These are phyloP conservation scores for Coilia nasus DNA, from an alignment of 2,797 vertebrate species.

Conservation along the genomic window DNA sequence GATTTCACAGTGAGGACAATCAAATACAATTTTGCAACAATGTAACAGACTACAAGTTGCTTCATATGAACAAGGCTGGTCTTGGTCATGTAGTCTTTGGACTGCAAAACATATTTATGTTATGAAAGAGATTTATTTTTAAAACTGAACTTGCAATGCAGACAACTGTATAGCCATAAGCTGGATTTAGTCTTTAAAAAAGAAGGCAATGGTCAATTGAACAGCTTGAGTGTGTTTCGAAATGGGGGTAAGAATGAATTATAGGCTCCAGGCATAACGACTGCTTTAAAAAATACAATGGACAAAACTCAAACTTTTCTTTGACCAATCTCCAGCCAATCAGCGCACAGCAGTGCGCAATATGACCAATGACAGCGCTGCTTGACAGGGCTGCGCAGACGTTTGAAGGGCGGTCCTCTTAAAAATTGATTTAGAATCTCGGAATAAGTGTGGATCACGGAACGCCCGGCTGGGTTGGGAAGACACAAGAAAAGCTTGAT, in stretches of 20 bases:
- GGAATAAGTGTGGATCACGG: background rate
- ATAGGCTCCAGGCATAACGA: conserved; percentile 64
- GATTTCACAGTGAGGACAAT: too few species aligned
- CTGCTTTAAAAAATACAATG: conserved; percentile 69
- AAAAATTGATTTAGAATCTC: conserved; percentile 36
- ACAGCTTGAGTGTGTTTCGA: conserved; percentile 21
- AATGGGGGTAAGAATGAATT: conserved; percentile 48
- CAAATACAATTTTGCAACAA: too few species aligned
- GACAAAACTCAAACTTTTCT: conserved; percentile 75
- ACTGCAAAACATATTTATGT: background rate
- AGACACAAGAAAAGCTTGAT: background rate
- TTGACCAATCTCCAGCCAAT: conserved; percentile 67
- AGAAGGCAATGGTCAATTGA: background rate
- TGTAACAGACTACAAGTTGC: too few species aligned
- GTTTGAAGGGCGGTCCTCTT: conserved; percentile 72
- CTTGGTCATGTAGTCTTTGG: background rate
- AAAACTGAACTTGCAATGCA: background rate
- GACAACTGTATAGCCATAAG: background rate
- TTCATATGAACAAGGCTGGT: background rate
- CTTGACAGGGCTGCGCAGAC: conserved; percentile 33
- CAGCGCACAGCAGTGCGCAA: conserved; percentile 50
- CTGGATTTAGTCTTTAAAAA: background rate
- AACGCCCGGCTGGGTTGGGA: background rate
- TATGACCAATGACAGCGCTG: conserved; percentile 66
- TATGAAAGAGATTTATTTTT: background rate